These are phyloP conservation scores for Taenioides sp. DNA, from an alignment of 2,797 vertebrate species.

Conservation along the genomic window DNA sequence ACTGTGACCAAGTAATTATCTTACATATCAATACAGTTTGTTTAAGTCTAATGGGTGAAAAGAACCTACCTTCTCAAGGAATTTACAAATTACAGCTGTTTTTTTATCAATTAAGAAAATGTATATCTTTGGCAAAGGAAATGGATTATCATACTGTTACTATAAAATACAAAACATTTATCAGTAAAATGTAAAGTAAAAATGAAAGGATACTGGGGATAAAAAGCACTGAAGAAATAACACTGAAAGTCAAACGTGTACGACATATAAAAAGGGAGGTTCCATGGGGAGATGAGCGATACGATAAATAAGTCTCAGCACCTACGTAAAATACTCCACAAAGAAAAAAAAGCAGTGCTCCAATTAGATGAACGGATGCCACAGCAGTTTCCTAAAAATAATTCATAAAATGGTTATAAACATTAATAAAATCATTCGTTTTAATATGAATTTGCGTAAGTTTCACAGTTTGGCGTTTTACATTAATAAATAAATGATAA, in stretches of 20 bases:
- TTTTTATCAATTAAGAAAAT: neutral
- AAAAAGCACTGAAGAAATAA: slow-evolving; percentile 74
- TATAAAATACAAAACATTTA: neutral
- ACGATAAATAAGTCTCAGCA: slow-evolving; percentile 84
- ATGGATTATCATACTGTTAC: neutral
- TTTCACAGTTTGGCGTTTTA: neutral
- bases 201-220: slow-evolving; percentile 92
- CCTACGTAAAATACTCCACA: slow-evolving; percentile 80
- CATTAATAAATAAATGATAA: neutral
- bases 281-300: slow-evolving; percentile 73
- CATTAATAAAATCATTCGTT: neutral
- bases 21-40: neutral
- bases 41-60: too few species aligned
- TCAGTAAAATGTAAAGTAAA: neutral
- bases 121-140: neutral
- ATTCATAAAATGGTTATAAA: neutral
- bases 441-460: neutral
- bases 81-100: slow-evolving; percentile 82
- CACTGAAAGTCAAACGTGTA: slow-evolving; percentile 71
- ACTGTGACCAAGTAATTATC: neutral
- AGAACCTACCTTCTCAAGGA: slow-evolving; percentile 26
- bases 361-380: slow-evolving; percentile 79
- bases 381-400: slow-evolving; percentile 82
- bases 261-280: slow-evolving; percentile 67
- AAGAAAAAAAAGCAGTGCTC: slow-evolving; percentile 88